A percentile compares a stretch with the other conserved stretches of the same genome.
These are phyloP conservation scores for Scarus forsteni DNA, from an alignment of 2,797 vertebrate species.

Conservation along the genomic window DNA sequence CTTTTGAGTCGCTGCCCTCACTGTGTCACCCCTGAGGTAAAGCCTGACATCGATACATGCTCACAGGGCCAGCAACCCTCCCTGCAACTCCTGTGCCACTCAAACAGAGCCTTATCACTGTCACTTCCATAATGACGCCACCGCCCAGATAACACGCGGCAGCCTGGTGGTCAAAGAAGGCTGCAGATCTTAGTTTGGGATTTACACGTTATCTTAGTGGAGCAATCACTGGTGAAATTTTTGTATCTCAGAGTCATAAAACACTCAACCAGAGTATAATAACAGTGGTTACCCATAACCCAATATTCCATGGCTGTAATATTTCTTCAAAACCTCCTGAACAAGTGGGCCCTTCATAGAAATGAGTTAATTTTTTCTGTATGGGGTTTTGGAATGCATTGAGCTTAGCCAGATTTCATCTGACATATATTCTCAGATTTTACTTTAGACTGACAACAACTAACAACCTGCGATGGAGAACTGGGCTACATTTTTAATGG, in stretches of 20 bases:
- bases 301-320: conserved; percentile 5
- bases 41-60: conserved; percentile 75
- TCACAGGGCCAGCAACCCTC: conserved; percentile 65
- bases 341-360: background rate
- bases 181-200: conserved; percentile 24
- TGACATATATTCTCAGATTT: background rate
- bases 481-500: background rate
- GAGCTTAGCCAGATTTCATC: background rate
- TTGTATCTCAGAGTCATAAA: conserved; percentile 20
- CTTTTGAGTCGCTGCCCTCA: conserved; percentile 77
- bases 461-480: background rate
- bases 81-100: conserved; percentile 51
- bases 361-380: background rate
- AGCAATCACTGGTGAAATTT: conserved; percentile 16
- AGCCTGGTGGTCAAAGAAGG: conserved; percentile 8
- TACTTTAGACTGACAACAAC: background rate
- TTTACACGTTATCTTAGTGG: background rate
- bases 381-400: background rate
- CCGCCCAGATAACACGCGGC: conserved; percentile 13
- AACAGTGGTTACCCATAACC: conserved; percentile 9
- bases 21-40: conserved; percentile 81
- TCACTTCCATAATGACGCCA: conserved; percentile 62
- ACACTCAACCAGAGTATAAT: conserved; percentile 6
- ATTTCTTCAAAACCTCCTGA: conserved; percentile 3
- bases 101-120: conserved; percentile 62